Base-by-base conservation (phyloP, 1,140 invertebrate species). In the Plutomurus gul region DNA sequence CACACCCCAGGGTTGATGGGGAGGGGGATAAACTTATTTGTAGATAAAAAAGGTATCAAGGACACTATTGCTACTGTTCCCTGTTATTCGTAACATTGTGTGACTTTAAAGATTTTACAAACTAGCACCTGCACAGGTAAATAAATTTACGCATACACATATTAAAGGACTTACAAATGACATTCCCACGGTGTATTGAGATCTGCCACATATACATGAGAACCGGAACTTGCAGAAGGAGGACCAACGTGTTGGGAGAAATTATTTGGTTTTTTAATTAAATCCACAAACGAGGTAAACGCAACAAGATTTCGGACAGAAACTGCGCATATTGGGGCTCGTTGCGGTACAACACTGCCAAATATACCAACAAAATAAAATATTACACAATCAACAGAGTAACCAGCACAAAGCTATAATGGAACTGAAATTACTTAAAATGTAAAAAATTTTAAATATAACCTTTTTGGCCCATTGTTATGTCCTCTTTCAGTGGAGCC, bases 181-280 rank as follows among this genome's bases (percentile, higher is more conserved):
- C 90, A 88, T 84, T 93, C 90, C 93, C 94, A 95, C 1, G 94
- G 94, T 80, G 92, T 92, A 85, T 95, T 94, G 36, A 96, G 87
- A 86, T 96, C 95, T 82, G 92, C 92, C 5, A 96, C 92, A 86
- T 95, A 96, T 51, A 96, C 93, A 86, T 95, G 91, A 25, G 91
- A 92, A 36, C 91, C 91, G 89, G 91, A 92, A 70, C 90, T 91
- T 84, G 37, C 47, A 43, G 25, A 56, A 25, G 60, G 60, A 13
- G 43, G 20, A 0, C 18, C 39, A 16, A 33, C 56, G 18, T 65
- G 30, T 73, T 36, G 20, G 20, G 43, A 30, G 33, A 25, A 22
- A 8, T 27, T 7, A 37, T 43, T 60, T 7, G 56, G 49, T 47
- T 71, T 73, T 36, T 65, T 51, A 13, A 16, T 46, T 37, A 83